These are phyloP conservation scores for Noctua janthina DNA, from an alignment of 2,888 invertebrate genomes.

Conservation along the genomic window DNA sequence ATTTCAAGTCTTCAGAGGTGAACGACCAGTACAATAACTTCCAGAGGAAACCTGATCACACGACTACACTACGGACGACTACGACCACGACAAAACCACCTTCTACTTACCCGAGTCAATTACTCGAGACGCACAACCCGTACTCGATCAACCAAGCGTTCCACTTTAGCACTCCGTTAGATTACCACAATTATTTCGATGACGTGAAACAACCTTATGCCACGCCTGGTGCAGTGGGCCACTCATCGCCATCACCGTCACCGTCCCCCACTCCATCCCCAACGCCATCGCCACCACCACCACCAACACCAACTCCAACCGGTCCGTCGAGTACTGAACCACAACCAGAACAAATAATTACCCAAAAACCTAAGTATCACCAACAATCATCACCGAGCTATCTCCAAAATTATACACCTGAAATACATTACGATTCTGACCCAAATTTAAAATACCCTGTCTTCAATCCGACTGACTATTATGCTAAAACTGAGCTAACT, in stretches of 20 bases:
- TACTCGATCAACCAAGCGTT: constrained; percentile 89
- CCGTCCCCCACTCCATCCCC: constrained; percentile 24
- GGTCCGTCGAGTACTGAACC: constrained; percentile 67
- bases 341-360: constrained; percentile 74
- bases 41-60: constrained; percentile 74
- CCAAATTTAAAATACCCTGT: constrained; percentile 78
- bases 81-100: constrained; percentile 79
- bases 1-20: constrained; percentile 70
- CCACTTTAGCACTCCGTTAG: constrained; percentile 87
- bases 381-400: constrained; percentile 80
- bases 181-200: constrained; percentile 85
- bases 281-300: constrained; percentile 17
- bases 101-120: constrained; percentile 83
- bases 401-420: constrained; percentile 82
- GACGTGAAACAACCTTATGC: constrained; percentile 81
- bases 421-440: constrained; percentile 83
- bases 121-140: constrained; percentile 87
- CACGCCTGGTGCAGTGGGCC: constrained; percentile 70
- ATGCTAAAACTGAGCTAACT: constrained; percentile 74
- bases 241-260: constrained; percentile 67
- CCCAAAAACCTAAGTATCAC: constrained; percentile 76
- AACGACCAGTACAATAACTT: constrained; percentile 72
- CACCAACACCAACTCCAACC: constrained; percentile 62
- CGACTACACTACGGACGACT: constrained; percentile 75
- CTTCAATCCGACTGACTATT: constrained; percentile 78